Base-by-base conservation (phyloP, 2,113 vertebrate genomes). In the Jacana jacana region DNA sequence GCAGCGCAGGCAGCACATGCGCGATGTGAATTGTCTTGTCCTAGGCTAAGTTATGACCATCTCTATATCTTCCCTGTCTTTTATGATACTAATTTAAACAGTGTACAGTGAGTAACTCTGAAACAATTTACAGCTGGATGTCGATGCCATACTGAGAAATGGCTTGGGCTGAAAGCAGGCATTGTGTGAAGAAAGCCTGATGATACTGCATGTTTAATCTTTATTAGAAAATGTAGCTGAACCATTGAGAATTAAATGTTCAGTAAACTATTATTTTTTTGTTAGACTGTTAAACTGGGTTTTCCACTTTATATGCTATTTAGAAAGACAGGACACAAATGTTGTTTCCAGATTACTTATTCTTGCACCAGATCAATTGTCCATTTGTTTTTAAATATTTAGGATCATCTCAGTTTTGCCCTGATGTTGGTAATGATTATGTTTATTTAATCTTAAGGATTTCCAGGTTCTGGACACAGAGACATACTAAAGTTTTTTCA, bases 161-260 rank as follows among this genome's bases (percentile, higher is more conserved):
- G 19, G 24, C 78, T 90, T 85, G 86, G 51, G 93, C 87, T 94
- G 79, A 93, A 97, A 95, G 85, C 80, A 94, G 86, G 51, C 63
- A 27, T 69, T 96, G 88, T 95, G 37, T 85, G 93, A 82, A 70
- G 88, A 90, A 96, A 96, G 83, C 70, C 90, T 89, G 65, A 68
- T 81, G 51, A 68, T 73, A 85, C 86, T 97, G 97, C 86, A 90
- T 48, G 31, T 95, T 97, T 96, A 82, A 49, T 79, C 81, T 96
- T 95, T 94, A 94, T 96, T 95, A 81, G 66, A 68, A 84, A 72
- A 81, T 90, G 57, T 81, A 88, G 35, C 70, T 93, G 83, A 95
- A 79, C 24, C 30, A 84, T 87, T 96, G 89, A 91, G 61, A 96
- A 93, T 86, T 44, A 28, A 46, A 55, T 76, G 24, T 96, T 91